These are phyloP conservation scores for Eristalinus sepulchralis DNA, from an alignment of 2,888 invertebrate species.

Conservation along the genomic window DNA sequence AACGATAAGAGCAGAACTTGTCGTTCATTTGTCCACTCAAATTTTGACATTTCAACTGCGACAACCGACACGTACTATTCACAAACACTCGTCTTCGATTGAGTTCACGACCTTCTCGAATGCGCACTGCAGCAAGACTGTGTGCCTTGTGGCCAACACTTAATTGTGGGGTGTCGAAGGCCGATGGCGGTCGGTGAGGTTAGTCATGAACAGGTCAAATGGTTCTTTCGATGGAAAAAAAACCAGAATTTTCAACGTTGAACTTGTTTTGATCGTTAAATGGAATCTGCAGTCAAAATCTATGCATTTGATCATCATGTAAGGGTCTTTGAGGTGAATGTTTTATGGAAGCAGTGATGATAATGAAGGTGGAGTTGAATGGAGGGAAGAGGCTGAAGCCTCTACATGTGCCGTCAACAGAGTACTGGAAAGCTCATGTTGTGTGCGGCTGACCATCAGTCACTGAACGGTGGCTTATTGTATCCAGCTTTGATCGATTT, in stretches of 20 bases:
- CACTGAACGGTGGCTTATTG: too few species aligned
- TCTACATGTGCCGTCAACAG: too few species aligned
- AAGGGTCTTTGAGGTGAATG: not conserved
- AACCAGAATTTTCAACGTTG: not conserved
- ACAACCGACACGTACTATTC: not conserved
- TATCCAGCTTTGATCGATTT: too few species aligned
- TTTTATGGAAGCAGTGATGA: not conserved
- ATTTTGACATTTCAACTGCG: not conserved
- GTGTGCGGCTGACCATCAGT: too few species aligned
- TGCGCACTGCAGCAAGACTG: not conserved
- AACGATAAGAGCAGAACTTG: not conserved
- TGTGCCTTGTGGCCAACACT: not conserved
- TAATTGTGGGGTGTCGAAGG: not conserved
- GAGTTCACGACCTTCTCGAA: not conserved
- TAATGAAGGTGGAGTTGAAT: too few species aligned
- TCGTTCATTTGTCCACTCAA: not conserved
- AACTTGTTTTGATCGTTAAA: not conserved
- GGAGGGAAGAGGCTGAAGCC: too few species aligned
- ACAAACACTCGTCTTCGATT: not conserved
- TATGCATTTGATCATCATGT: not conserved
- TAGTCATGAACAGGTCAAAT: constrained; percentile 6
- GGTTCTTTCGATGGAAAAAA: not conserved
- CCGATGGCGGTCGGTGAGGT: not conserved
- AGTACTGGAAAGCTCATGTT: too few species aligned
- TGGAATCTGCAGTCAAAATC: not conserved